A percentile compares a stretch with the other conserved stretches of the same genome.
Evolutionary conservation across 2,113 vertebrate genomes (phyloP).

Genomic region (Oncorhynchus kisutch): DNA sequence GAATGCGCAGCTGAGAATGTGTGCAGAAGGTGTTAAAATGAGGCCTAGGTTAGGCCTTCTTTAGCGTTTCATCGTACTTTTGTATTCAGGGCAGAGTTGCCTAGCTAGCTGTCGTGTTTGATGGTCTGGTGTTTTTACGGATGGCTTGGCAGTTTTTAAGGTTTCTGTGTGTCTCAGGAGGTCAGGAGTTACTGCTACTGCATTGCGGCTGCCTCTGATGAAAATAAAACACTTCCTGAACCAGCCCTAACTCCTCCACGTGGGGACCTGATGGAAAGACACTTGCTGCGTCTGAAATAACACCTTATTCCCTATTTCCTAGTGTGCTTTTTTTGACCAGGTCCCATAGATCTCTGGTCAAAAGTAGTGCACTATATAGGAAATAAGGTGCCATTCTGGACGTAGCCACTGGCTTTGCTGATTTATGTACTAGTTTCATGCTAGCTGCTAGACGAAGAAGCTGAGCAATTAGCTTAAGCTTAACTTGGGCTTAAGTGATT

Average conservation of each 20-base stretch:
- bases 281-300: too few species aligned
- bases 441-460: not conserved
- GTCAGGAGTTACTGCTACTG: not conserved
- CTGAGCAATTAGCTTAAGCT: not conserved
- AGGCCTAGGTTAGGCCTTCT: conserved; percentile 15
- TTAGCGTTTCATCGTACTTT: conserved; percentile 15
- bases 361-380: not conserved
- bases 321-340: too few species aligned
- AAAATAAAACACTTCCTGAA: not conserved
- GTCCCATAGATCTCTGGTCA: too few species aligned
- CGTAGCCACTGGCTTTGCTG: not conserved
- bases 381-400: not conserved
- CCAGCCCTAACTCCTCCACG: not conserved
- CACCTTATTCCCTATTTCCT: too few species aligned
- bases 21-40: conserved; percentile 37
- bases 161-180: not conserved
- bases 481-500: not conserved
- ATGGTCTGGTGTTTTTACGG: not conserved
- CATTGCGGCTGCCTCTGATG: not conserved
- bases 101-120: not conserved
- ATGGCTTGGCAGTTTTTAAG: not conserved
- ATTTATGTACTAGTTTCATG: not conserved
- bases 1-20: conserved; percentile 39
- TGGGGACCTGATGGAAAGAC: too few species aligned
- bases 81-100: conserved; percentile 10